These are phyloP conservation scores for Sminthopsis crassicaudata DNA, from an alignment of 2,113 vertebrate genomes.

Conservation along the genomic window DNA sequence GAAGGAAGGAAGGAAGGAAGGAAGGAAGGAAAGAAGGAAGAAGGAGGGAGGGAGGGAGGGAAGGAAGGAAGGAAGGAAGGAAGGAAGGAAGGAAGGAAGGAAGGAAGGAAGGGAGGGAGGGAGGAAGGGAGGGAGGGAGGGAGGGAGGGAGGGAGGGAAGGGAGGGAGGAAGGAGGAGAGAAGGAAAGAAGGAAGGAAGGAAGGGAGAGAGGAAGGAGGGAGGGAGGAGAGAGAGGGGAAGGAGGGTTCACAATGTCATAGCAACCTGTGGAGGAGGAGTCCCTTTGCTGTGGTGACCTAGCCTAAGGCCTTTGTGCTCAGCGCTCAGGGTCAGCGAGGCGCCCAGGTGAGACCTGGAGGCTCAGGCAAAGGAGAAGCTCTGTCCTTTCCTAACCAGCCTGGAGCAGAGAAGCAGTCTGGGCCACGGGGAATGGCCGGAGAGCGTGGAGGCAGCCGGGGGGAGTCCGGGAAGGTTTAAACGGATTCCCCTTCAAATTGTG, in stretches of 20 bases:
- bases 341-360: constrained; percentile 20
- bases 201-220: neutral
- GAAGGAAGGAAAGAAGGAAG: neutral
- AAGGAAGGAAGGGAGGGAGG: neutral
- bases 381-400: constrained; percentile 42
- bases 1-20: fast-evolving
- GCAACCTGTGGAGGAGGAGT: neutral
- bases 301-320: neutral
- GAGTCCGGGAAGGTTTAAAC: constrained; percentile 58
- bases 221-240: neutral
- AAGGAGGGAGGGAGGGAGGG: neutral
- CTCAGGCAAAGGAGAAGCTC: constrained; percentile 54
- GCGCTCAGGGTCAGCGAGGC: neutral
- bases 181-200: fast-evolving
- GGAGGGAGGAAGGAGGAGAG: fast-evolving
- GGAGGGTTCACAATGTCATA: constrained; percentile 31
- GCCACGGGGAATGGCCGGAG: constrained; percentile 23
- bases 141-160: fast-evolving
- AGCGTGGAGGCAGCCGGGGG: constrained; percentile 59
- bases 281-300: neutral
- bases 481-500: constrained; percentile 72
- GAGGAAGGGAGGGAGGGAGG: neutral
- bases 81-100: neutral
- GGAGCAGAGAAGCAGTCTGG: constrained; percentile 49
- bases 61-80: neutral